Evolutionary conservation across 2,113 vertebrate species (phyloP), one percentile per base, ranked within the genome.

Genomic region (Micronycteris hirsuta): DNA sequence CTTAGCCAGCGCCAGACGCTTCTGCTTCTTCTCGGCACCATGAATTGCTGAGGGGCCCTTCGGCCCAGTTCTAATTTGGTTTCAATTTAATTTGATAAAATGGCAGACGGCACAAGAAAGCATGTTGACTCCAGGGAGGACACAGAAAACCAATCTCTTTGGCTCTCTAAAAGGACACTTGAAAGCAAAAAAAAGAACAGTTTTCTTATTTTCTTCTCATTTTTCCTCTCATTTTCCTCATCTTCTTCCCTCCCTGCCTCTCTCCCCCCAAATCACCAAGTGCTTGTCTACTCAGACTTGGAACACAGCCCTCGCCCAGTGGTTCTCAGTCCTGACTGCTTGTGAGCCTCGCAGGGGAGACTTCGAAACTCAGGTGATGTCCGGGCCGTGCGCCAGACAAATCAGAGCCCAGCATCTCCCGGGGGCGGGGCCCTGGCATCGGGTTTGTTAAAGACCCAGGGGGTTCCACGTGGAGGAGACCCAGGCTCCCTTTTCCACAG

Each of bases 81-180:
- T 95, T 90, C 76, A 56, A 61, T 94, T 84, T 83, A 95, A 95
- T 95, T 84, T 91, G 76, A 84, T 74, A 56, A 45, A 84, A 84
- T 73, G 56, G 86, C 76, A 93, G 90, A 33, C 63, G 31, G 45
- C 41, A 78, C 82, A 74, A 61, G 89, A 95, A 95, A 93, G 54
- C 61, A 52, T 31, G 82, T 45, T 54, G 33, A 71, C 70, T 67
- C 47, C 47, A 28, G 86, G 74, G 90, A 78, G 31, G 86, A 33
- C 90, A 73, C 0, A 17, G 52, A 65, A 71, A 73, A 38, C 67
- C 81, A 45, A 19, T 81, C 33, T 83, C 47, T 56, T 9, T 16
- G 81, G 38, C 28, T 71, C 45, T 54, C 74, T 58, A 15, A 38
- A 58, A 83, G 76, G 52, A 67, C 54, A 41, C 24, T 4, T 33